These are phyloP conservation scores for Arion vulgaris DNA, from an alignment of 1,140 invertebrate species.

Conservation along the genomic window DNA sequence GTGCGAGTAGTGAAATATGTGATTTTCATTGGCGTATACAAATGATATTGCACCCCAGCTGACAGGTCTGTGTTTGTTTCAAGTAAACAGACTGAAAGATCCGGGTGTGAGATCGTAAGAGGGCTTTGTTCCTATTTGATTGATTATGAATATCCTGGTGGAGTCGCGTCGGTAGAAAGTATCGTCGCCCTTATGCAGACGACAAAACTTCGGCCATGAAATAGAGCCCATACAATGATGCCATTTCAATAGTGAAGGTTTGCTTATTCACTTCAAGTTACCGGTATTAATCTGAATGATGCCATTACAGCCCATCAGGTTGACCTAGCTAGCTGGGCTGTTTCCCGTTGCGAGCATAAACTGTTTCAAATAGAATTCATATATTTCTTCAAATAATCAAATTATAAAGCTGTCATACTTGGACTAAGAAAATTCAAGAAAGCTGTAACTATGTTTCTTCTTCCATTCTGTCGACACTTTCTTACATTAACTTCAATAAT, in stretches of 20 bases:
- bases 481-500: no score
- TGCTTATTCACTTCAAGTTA: neutral
- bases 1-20: slow-evolving; percentile 5
- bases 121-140: neutral
- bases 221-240: slow-evolving; percentile 8
- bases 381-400: no score
- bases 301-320: no score
- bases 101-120: neutral
- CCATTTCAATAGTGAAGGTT: neutral
- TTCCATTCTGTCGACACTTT: no score
- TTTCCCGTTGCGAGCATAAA: no score
- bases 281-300: neutral
- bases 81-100: slow-evolving; percentile 12
- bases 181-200: neutral
- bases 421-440: no score
- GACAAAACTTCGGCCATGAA: neutral
- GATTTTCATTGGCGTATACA: slow-evolving; percentile 18
- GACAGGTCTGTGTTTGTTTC: neutral
- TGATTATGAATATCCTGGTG: neutral
- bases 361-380: no score
- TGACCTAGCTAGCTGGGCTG: no score
- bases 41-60: slow-evolving; percentile 7
- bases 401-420: no score
- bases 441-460: no score
- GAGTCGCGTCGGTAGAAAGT: neutral